These are phyloP conservation scores for Thomomys bottae DNA, from an alignment of 2,113 vertebrate species.

Conservation along the genomic window DNA sequence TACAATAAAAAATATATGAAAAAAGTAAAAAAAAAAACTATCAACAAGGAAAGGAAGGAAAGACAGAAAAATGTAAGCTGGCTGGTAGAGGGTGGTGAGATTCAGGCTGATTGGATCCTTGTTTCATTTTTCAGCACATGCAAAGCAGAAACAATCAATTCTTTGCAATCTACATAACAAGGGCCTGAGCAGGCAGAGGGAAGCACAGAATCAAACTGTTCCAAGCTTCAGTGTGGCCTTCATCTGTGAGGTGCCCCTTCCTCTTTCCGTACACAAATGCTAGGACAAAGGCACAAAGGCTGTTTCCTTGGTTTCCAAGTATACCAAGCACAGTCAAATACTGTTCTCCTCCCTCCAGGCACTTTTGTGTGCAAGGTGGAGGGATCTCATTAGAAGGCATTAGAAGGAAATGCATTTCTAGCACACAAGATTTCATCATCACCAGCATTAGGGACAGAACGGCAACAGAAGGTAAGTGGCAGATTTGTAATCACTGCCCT, in stretches of 20 bases:
- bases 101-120: not conserved
- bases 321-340: accelerated
- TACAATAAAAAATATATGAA: too few species aligned
- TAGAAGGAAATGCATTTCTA: not conserved
- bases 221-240: not conserved
- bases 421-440: not conserved
- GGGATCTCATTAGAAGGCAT: not conserved
- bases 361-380: not conserved
- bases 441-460: not conserved
- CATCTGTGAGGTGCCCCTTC: not conserved
- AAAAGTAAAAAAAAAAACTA: not conserved
- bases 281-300: not conserved
- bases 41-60: not conserved
- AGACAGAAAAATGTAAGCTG: not conserved
- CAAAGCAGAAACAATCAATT: slow-evolving; percentile 53
- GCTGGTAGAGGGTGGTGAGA: not conserved
- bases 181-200: not conserved
- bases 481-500: slow-evolving; percentile 48
- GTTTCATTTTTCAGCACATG: not conserved
- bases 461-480: slow-evolving; percentile 52
- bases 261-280: not conserved
- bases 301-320: not conserved
- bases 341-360: accelerated
- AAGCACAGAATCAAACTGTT: not conserved
- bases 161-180: not conserved